Base-by-base conservation (phyloP, 2,888 invertebrate species). In the Trachelus stipa region DNA sequence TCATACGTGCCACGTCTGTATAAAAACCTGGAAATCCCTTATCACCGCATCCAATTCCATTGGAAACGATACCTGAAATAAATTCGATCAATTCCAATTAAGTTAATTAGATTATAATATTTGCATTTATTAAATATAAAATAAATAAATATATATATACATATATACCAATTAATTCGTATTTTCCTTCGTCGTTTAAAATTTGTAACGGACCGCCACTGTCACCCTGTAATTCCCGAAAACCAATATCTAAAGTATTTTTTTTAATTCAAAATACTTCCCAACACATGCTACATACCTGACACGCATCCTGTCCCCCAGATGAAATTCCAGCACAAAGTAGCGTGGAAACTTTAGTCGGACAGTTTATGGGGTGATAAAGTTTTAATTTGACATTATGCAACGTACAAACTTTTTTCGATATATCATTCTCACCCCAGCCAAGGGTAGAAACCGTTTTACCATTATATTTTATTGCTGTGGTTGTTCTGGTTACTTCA, bases 1-100 rank as follows among this genome's bases (percentile, higher is more conserved):
- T 40, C 79, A 82, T 79, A 30, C 68, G 79, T 11, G 81, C 9
- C 31, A 71, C 71, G 71, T 71, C 71, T 11, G 91, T 91, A 0
- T 93, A 85, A 79, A 91, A 91, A 4, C 90, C 90, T 3, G 92
- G 84, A 78, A 90, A 81, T 1, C 92, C 89, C 1, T 93, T 77
- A 0, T 93, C 93, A n/a, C 93, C 93, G 1, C 93, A 93, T 34
- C 93, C 92, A 81, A 93, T 93, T 80, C 93, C 93, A 92, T 93
- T 80, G 68, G 79, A 82, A 30, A 78, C 76, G 75, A 83, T 77
- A 34, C 77, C 77, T 31, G 75, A 40, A 4, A 75, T 34, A 76
- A 23, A 56, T 56, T 1, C 23, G 56, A 56, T 56, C 2, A 56
- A 15, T 9, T 56, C 4, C 23, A 23, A 56, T 23, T 23, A 56